A percentile compares a stretch with the other conserved stretches of the same genome.
These are phyloP conservation scores for Tillus elongatus DNA, from an alignment of 2,888 invertebrate genomes.

Conservation along the genomic window DNA sequence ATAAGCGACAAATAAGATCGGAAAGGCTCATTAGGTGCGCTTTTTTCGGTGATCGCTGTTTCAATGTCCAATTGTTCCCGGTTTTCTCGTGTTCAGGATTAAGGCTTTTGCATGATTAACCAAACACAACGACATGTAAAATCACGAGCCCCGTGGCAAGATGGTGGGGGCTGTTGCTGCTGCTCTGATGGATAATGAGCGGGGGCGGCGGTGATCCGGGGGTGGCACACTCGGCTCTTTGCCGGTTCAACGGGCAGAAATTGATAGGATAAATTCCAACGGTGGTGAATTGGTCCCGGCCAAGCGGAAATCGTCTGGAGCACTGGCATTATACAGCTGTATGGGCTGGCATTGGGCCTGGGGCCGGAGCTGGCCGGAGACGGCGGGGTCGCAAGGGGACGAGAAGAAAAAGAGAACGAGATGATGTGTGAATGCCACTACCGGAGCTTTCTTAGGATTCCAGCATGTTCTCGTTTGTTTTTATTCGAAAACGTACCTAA, in stretches of 20 bases:
- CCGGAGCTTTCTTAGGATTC: no score
- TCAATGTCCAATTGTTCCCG: constrained; percentile 36
- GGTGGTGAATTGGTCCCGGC: constrained; percentile 52
- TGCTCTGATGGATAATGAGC: neutral
- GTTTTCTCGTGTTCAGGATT: constrained; percentile 32
- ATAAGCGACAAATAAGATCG: no score
- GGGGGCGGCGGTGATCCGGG: constrained; percentile 21
- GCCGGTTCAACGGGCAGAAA: constrained; percentile 54
- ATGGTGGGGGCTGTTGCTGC: constrained; percentile 28
- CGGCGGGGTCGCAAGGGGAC: no score
- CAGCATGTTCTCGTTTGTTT: no score
- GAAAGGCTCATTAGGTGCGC: constrained; percentile 2
- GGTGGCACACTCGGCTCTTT: constrained; percentile 42
- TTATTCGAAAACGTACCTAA: no score
- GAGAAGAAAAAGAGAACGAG: no score
- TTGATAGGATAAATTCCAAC: constrained; percentile 56
- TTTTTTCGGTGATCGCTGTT: constrained; percentile 2
- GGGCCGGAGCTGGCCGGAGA: no score
- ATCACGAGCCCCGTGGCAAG: constrained; percentile 37
- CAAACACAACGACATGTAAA: constrained; percentile 40
- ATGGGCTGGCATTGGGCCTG: no score
- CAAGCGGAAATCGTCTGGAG: constrained; percentile 45
- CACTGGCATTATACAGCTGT: no score
- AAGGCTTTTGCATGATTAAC: constrained; percentile 35
- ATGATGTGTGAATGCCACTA: no score